Evolutionary conservation across 2,797 vertebrate genomes (phyloP), one percentile per base, ranked within the genome.

Genomic region (Ataeniobius toweri): DNA sequence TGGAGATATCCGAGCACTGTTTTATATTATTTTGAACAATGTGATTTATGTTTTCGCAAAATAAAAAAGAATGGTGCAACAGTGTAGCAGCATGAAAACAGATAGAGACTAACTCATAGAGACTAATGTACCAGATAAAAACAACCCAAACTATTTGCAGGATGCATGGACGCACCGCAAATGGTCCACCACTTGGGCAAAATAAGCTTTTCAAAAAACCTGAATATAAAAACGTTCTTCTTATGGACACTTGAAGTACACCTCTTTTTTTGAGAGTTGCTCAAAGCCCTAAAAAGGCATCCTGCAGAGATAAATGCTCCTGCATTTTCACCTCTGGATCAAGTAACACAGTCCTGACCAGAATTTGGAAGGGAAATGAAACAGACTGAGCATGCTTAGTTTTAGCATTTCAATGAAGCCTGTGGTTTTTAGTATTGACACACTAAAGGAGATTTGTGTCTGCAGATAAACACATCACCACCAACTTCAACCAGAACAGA

Each of bases 251-350:
- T 41, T 70, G 9, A 20, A 41, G 39, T 22, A 24, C 7, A 24
- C 28, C n/a, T 20, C 28, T 20, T 22, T 41, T 63, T 22, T 12
- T 31, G n/a, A 31, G 5, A 26, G 50, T 46, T 26, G 51, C 48
- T 75, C 73, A 36, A 61, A 71, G 53, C 69, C 36, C 50, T 28
- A n/a, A 58, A 68, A 68, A 55, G 22, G 59, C 41, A 65, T 26
- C 28, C 3, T 39, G 48, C 14, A 36, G 31, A 36, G n/a, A 75
- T 59, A 68, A 59, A 73, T 41, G 28, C 56, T 55, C 18, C 61
- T 58, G 9, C 53, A 24, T 50, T 56, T 41, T 74, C 55, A 70
- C 36, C 63, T 51, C 65, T 39, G 46, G 44, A 51, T 39, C 24
- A 51, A 55, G 36, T 59, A 61, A 28, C 28, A 63, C 6, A 18